Evolutionary conservation across 2,888 invertebrate species (phyloP).

Genomic region (Lypha dubia): DNA sequence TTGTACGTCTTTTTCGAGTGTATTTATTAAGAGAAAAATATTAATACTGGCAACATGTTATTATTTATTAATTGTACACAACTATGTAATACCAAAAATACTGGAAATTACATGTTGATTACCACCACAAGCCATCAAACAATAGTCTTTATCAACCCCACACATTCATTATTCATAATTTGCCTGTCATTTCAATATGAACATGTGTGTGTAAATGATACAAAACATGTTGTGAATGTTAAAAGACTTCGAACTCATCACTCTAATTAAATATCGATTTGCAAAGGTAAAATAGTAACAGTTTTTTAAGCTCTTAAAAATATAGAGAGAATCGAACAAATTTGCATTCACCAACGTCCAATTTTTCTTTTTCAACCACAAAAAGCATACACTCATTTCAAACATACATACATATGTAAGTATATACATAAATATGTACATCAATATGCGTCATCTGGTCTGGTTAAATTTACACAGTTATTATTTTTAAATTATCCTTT

Average conservation of each 20-base stretch:
- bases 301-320: not conserved
- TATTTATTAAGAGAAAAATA: too few relatives aligned
- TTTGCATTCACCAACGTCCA: conserved; percentile 39
- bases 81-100: not conserved
- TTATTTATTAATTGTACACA: not conserved
- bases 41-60: not conserved
- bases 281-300: conserved; percentile 32
- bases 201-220: too few relatives aligned
- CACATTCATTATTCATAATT: conserved; percentile 43
- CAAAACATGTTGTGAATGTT: conserved; percentile 37
- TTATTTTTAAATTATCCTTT: conserved; percentile 55
- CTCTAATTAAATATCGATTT: conserved; percentile 66
- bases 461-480: conserved; percentile 34
- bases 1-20: too few relatives aligned
- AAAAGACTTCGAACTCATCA: conserved; percentile 16
- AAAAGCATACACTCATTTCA: conserved; percentile 3
- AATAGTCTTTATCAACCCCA: conserved; percentile 12
- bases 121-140: not conserved
- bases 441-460: conserved; percentile 60
- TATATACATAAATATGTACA: too few relatives aligned
- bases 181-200: conserved; percentile 8
- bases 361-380: conserved; percentile 48
- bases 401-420: too few relatives aligned
- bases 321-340: not conserved
- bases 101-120: not conserved